Percentiles rank a stretch among this genome's conserved stretches.
These are phyloP conservation scores for Machaerirhynchus nigripectus DNA, from an alignment of 2,113 vertebrate genomes.

Conservation along the genomic window DNA sequence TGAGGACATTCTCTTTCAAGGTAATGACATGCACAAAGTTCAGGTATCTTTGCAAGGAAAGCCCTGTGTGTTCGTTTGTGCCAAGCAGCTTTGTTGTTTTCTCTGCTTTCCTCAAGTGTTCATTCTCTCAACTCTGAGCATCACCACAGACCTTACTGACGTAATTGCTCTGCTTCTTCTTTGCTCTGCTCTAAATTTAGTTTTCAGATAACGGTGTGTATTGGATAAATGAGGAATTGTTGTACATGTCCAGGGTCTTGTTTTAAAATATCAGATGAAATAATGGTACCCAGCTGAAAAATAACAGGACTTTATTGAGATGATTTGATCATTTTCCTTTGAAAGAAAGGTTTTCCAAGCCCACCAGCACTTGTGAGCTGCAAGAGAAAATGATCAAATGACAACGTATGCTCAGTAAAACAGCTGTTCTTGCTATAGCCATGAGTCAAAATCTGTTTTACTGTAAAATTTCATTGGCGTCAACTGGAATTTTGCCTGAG, in stretches of 20 bases:
- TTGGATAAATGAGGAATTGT: neutral
- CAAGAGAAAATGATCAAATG: neutral
- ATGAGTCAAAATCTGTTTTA: neutral
- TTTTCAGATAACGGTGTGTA: neutral
- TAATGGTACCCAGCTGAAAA: neutral
- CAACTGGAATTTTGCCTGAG: conserved; percentile 31
- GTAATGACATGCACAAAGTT: neutral
- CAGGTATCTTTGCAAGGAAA: neutral
- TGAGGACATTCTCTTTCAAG: neutral
- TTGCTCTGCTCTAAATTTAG: neutral
- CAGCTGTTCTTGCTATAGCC: conserved; percentile 5
- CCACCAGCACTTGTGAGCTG: neutral
- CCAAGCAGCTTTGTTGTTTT: neutral
- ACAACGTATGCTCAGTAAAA: neutral
- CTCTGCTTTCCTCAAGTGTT: neutral
- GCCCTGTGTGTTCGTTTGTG: neutral
- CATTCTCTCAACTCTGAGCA: neutral
- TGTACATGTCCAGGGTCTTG: neutral
- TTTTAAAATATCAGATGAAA: neutral
- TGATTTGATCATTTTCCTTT: neutral
- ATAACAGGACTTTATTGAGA: neutral
- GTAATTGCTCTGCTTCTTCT: neutral
- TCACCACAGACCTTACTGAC: neutral
- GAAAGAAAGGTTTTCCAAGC: neutral
- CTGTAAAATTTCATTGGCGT: neutral